Base-by-base conservation (phyloP, 2,113 vertebrate genomes). In the Oostethus manadensis region DNA sequence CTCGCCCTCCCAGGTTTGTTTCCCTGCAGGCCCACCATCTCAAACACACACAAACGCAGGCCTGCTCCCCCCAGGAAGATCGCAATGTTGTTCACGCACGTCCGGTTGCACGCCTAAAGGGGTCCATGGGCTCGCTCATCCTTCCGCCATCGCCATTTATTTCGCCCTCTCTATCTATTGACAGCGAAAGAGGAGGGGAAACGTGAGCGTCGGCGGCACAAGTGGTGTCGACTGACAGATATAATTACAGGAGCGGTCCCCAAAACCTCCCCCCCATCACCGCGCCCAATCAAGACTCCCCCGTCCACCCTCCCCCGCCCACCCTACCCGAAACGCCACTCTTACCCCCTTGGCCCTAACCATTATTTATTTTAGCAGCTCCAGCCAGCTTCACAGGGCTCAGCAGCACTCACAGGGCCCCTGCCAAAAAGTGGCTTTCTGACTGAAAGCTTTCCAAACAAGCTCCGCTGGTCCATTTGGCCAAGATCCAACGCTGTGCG, bases 371-470 rank as follows among this genome's bases (percentile, higher is more conserved):
- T 91, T 90, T 86, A 84, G 80, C 83, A 89, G 80, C 71, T 90
- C 85, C 87, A 86, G 84, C 88, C 88, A 70, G 77, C 85, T 87
- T 80, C 69, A 70, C 56, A 80, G 71, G 87, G 80, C 80, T 84
- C 85, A 76, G 85, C 86, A 88, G 86, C 83, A 82, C 86, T 88
- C 79, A 75, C 74, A 81, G 74, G 81, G 68, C 70, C 70, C 61
- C 84, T 79, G 67, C 71, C 62, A 77, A 87, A 87, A 72, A 76
- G 82, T 83, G 87, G 88, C 88, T 93, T 92, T 92, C 87, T 90
- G 92, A 92, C 87, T 85, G 91, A 91, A 92, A 90, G 89, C 85
- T 90, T 92, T 85, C 88, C 86, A 90, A 91, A 94, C 93, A 93
- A 92, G 91, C 85, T 87, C 90, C 86, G 79, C 89, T 91, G 92